phyloP scores from a whole-genome alignment of 2,888 invertebrate genomes.

The Venusia cambrica region DNA sequence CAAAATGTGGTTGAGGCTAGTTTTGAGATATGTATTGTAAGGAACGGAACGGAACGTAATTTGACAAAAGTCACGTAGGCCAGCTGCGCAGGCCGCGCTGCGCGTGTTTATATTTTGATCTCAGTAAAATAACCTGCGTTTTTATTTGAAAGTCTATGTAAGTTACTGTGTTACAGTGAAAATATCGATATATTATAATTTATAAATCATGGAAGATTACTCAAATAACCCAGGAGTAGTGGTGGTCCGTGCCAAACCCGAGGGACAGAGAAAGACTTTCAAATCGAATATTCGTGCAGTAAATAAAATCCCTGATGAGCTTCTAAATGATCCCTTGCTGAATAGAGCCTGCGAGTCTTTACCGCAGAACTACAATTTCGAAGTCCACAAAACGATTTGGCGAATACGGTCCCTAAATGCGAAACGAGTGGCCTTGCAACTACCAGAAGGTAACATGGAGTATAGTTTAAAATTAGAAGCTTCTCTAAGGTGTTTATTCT shows the following conservation, averaged over 20 bases:
- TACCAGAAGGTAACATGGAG: conserved; percentile 90
- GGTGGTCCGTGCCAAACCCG: conserved; percentile 89
- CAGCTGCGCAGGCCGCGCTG: conserved; percentile 68
- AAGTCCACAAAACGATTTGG: conserved; percentile 99
- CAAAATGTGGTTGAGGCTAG: too few relatives aligned
- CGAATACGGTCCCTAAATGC: conserved; percentile 91
- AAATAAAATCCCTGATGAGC: conserved; percentile 90
- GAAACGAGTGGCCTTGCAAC: conserved; percentile 95
- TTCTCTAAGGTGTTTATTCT: background rate
- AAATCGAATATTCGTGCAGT: conserved; percentile 85
- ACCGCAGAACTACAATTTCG: conserved; percentile 98
- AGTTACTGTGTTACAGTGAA: conserved; percentile 5
- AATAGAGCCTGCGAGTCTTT: conserved; percentile 87
- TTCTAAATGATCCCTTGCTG: conserved; percentile 87
- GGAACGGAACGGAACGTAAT: conserved; percentile 39
- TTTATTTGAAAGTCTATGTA: conserved; percentile 15
- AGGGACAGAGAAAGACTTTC: conserved; percentile 86
- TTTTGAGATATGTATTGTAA: too few relatives aligned
- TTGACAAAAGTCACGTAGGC: conserved; percentile 74
- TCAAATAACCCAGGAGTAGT: conserved; percentile 69
- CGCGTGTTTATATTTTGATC: conserved; percentile 61
- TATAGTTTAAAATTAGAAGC: background rate
- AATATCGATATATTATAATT: conserved; percentile 14
- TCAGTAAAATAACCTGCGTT: conserved; percentile 43
- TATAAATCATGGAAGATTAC: conserved; percentile 56